Conservation (phyloP, 2,113 vertebrate species). For the Phyllostomus discolor region DNA sequence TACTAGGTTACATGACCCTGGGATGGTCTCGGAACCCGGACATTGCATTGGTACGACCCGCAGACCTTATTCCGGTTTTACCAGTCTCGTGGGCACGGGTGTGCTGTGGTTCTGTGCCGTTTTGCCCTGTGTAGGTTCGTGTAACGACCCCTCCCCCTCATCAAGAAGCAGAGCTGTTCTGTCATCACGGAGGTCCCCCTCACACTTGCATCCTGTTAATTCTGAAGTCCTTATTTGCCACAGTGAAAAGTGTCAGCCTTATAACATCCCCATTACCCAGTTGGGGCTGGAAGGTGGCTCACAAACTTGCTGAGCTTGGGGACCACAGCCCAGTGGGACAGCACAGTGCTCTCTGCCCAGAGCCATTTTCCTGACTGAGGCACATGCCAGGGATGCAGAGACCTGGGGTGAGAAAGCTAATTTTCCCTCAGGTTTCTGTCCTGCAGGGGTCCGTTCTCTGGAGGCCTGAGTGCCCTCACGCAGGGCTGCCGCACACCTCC, state of each 20-base stretch:
- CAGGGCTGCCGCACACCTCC: background rate
- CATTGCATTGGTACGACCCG: background rate
- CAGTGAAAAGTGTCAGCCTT: background rate
- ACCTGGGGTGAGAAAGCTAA: background rate
- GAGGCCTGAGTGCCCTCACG: background rate
- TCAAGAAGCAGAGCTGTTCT: background rate
- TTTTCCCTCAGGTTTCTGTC: background rate
- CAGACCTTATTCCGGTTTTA: background rate
- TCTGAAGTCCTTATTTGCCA: background rate
- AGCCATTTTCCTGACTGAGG: background rate
- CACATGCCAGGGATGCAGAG: background rate
- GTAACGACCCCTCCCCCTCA: no score
- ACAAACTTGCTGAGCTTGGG: background rate
- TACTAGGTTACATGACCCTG: background rate
- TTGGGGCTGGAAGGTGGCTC: no score
- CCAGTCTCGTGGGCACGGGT: accelerated
- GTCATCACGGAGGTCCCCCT: background rate
- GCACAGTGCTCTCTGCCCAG: background rate
- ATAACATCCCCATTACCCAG: background rate
- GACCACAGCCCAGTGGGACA: background rate
- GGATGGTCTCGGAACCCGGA: background rate
- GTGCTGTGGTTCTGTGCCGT: background rate
- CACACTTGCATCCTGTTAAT: background rate
- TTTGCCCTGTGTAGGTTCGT: background rate
- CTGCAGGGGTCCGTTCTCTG: background rate